Percentiles rank a stretch among this genome's conserved stretches.
phyloP scores from a whole-genome alignment of 2,113 vertebrate species.

The Thymallus thymallus region DNA sequence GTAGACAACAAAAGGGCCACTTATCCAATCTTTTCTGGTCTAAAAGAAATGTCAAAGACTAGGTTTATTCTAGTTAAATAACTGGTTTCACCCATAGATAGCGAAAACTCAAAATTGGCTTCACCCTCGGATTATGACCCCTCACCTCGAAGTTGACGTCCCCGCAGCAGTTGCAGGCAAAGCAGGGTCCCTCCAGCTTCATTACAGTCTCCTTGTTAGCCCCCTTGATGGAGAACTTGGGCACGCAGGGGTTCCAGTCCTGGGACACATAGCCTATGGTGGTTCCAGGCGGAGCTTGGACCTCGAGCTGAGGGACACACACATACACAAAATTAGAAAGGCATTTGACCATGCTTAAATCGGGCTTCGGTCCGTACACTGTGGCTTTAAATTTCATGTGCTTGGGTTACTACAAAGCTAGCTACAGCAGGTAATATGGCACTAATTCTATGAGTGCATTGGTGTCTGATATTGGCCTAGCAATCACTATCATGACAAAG shows the following conservation, averaged over 20 bases:
- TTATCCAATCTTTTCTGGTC: background rate
- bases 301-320: constrained; percentile 76
- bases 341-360: background rate
- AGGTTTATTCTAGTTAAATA: background rate
- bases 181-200: constrained; percentile 83
- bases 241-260: constrained; percentile 85
- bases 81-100: too few species aligned
- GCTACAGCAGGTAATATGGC: constrained; percentile 10
- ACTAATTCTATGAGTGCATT: constrained; percentile 9
- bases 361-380: background rate
- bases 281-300: constrained; percentile 85
- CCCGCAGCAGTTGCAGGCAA: constrained; percentile 83
- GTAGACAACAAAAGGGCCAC: background rate
- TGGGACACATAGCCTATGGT: constrained; percentile 83
- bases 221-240: constrained; percentile 82
- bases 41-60: background rate
- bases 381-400: constrained; percentile 31
- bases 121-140: too few species aligned
- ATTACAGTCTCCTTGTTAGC: constrained; percentile 78
- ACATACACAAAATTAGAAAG: background rate
- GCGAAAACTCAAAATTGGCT: too few species aligned
- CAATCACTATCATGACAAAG: constrained; percentile 22
- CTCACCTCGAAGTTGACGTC: constrained; percentile 88
- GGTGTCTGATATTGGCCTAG: background rate
- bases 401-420: background rate